These are phyloP conservation scores for Oopsacas minuta DNA, from an alignment of 37 sponge, comb jelly and placozoan genomes.

Conservation along the genomic window DNA sequence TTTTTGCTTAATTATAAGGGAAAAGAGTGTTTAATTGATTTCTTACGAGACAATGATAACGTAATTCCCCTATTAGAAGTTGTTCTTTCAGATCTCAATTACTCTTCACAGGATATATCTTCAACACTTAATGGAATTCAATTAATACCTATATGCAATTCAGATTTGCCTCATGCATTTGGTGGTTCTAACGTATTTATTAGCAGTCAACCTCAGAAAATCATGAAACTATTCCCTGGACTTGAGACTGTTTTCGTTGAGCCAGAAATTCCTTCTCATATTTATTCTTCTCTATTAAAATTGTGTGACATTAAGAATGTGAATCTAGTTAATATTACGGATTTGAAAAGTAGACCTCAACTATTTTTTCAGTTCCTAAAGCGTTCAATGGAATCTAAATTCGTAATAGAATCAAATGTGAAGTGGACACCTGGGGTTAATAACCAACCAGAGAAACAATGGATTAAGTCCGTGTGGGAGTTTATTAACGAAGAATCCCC, in stretches of 20 bases:
- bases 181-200: background rate
- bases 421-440: slow-evolving; percentile 11
- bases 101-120: background rate
- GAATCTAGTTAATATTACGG: background rate
- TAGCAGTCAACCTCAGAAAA: background rate
- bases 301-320: background rate
- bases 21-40: background rate
- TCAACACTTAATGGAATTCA: background rate
- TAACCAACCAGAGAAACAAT: background rate
- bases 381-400: background rate
- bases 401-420: background rate
- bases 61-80: background rate
- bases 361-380: background rate
- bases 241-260: background rate
- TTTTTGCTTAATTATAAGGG: background rate
- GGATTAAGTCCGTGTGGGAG: background rate
- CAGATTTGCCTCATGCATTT: background rate
- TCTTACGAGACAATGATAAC: background rate
- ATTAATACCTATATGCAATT: background rate
- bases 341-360: background rate
- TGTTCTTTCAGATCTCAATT: background rate
- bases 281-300: background rate
- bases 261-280: background rate
- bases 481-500: background rate
- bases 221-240: background rate